These are phyloP conservation scores for Martes flavigula DNA, from an alignment of 2,797 vertebrate species.

Conservation along the genomic window DNA sequence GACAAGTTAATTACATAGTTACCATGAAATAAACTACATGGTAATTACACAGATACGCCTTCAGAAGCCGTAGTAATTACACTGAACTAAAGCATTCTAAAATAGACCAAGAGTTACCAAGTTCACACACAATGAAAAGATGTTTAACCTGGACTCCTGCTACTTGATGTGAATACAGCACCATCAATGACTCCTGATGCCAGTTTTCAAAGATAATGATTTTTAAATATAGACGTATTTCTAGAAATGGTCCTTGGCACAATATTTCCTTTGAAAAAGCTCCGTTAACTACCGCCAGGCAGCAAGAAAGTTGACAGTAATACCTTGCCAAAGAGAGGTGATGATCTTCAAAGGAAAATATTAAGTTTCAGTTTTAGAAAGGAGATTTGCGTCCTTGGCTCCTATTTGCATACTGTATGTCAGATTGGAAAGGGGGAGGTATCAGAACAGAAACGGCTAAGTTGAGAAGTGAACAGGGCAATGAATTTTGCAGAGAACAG, in stretches of 20 bases:
- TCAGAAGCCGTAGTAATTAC: conserved; percentile 78
- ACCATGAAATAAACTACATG: conserved; percentile 72
- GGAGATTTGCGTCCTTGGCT: not conserved
- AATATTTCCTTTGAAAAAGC: not conserved
- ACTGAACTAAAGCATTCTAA: conserved; percentile 63
- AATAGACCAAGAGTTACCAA: conserved; percentile 65
- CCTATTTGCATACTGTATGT: not conserved
- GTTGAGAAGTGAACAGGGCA: not conserved
- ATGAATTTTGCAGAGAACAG: not conserved
- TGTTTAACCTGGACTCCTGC: conserved; percentile 2
- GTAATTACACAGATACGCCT: conserved; percentile 78
- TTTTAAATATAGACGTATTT: conserved; percentile 10
- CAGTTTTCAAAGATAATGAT: not conserved
- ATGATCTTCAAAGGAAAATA: not conserved
- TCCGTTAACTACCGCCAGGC: not conserved
- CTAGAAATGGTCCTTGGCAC: not conserved
- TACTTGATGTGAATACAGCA: not conserved
- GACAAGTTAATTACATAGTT: conserved; percentile 84
- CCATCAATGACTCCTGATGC: not conserved
- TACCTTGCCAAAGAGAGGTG: conserved; percentile 5
- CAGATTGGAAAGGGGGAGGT: not conserved
- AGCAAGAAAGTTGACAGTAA: not conserved
- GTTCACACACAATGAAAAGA: not conserved
- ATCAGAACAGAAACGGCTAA: not conserved
- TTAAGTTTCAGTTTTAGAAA: not conserved